These are phyloP conservation scores for Amblyteles armatorius DNA, from an alignment of 2,888 invertebrate species.

Conservation along the genomic window DNA sequence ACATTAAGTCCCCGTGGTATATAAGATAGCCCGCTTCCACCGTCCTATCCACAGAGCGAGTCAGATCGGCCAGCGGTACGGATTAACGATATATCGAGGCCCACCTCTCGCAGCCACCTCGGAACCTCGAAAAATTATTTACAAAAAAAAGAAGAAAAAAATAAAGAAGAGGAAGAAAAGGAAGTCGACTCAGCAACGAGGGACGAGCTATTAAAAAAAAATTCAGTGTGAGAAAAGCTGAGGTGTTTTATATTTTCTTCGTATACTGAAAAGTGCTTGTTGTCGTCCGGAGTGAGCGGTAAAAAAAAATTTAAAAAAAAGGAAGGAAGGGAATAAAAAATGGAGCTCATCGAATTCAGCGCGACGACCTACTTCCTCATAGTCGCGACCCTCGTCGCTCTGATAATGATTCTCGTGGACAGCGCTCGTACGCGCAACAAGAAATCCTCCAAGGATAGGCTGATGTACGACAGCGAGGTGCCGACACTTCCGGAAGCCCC, in stretches of 20 bases:
- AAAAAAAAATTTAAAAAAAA: not conserved
- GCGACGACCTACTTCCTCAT: conserved; percentile 78
- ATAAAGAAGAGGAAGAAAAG: not conserved
- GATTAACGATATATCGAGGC: conserved; percentile 68
- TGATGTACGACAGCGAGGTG: conserved; percentile 69
- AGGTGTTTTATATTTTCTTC: not conserved
- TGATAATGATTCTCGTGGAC: conserved; percentile 76
- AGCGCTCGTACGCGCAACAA: conserved; percentile 70
- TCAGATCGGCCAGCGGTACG: conserved; percentile 81
- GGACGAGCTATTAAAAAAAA: not conserved
- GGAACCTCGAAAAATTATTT: not conserved
- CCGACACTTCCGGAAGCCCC: conserved; percentile 83
- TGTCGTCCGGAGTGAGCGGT: conserved; percentile 3
- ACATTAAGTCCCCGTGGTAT: conserved; percentile 81
- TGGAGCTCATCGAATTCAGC: conserved; percentile 74
- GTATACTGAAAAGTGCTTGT: not conserved
- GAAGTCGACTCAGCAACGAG: not conserved
- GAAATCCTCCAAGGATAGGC: conserved; percentile 11
- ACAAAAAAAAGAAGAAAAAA: conserved; percentile 6
- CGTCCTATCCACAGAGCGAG: conserved; percentile 83
- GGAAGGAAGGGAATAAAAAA: conserved; percentile 13
- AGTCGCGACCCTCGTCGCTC: conserved; percentile 71
- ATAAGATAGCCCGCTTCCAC: conserved; percentile 81
- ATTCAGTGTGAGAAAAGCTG: conserved; percentile 4
- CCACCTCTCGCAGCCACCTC: not conserved